phyloP scores from a whole-genome alignment of 2,797 vertebrate genomes.

The Pygocentrus nattereri region DNA sequence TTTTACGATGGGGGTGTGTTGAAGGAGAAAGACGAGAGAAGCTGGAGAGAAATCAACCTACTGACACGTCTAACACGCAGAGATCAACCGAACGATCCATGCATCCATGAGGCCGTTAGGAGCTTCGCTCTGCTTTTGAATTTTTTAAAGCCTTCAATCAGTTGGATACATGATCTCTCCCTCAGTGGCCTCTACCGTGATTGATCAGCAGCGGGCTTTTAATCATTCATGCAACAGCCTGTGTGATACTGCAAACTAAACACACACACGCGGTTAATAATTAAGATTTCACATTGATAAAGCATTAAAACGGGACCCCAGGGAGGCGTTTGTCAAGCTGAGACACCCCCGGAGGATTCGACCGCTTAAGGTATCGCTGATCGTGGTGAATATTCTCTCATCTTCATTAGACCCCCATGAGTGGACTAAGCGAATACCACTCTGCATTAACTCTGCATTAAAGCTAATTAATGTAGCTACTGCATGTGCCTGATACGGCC shows the following conservation, averaged over 20 bases:
- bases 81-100: conserved; percentile 37
- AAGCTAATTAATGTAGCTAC: conserved; percentile 34
- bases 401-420: conserved; percentile 37
- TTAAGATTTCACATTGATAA: conserved; percentile 56
- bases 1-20: not conserved
- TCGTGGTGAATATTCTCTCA: conserved; percentile 29
- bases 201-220: conserved; percentile 49
- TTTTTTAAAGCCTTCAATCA: conserved; percentile 51
- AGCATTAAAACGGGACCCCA: conserved; percentile 30
- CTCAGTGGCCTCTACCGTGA: conserved; percentile 36
- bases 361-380: conserved; percentile 14
- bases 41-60: conserved; percentile 12
- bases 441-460: conserved; percentile 34
- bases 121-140: conserved; percentile 41
- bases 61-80: conserved; percentile 20
- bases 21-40: conserved; percentile 1
- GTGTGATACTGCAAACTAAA: conserved; percentile 58
- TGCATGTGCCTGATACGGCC: not conserved
- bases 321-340: conserved; percentile 49
- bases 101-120: not conserved
- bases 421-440: conserved; percentile 37
- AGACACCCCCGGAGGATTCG: not conserved
- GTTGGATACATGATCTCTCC: conserved; percentile 29
- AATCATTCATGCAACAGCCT: conserved; percentile 49
- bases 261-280: conserved; percentile 58